Conservation (phyloP, 2,797 vertebrate species). For the Threskiornis aethiopicus region DNA sequence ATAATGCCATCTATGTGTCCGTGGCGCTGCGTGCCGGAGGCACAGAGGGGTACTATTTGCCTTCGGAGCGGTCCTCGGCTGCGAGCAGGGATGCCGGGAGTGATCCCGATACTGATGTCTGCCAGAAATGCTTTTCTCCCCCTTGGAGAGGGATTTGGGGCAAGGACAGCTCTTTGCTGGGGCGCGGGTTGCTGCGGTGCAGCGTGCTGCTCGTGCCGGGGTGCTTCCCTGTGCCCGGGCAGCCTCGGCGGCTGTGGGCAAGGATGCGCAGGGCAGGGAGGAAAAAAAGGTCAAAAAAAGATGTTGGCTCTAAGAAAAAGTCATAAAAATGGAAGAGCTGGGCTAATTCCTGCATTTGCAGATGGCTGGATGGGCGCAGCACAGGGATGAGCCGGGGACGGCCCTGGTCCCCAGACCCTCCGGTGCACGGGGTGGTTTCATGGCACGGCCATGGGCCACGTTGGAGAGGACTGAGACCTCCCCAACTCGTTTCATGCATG, state of each 20-base stretch:
- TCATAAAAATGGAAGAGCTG: not conserved
- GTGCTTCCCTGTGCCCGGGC: not conserved
- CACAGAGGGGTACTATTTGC: constrained; percentile 51
- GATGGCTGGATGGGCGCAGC: not conserved
- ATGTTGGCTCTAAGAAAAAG: not conserved
- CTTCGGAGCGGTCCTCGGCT: not conserved
- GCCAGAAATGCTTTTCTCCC: not conserved
- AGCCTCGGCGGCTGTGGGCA: not conserved
- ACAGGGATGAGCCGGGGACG: not conserved
- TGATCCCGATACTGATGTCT: not conserved
- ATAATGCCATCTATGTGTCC: constrained; percentile 68
- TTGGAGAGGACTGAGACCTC: not conserved
- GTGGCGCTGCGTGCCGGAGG: not conserved
- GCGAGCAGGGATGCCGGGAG: not conserved
- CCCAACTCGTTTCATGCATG: not conserved
- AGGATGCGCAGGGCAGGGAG: not conserved
- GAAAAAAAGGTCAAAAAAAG: not conserved
- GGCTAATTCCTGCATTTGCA: not conserved
- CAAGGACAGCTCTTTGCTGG: not conserved
- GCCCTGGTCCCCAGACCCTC: not conserved
- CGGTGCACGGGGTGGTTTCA: accelerated
- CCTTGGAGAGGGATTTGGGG: not conserved
- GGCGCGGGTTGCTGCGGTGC: not conserved
- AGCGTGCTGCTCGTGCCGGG: not conserved
- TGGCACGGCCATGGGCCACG: accelerated